Percentiles rank a stretch among this genome's conserved stretches.
Evolutionary conservation across 2,797 vertebrate genomes (phyloP).

Genomic region (Arctocebus calabarensis): DNA sequence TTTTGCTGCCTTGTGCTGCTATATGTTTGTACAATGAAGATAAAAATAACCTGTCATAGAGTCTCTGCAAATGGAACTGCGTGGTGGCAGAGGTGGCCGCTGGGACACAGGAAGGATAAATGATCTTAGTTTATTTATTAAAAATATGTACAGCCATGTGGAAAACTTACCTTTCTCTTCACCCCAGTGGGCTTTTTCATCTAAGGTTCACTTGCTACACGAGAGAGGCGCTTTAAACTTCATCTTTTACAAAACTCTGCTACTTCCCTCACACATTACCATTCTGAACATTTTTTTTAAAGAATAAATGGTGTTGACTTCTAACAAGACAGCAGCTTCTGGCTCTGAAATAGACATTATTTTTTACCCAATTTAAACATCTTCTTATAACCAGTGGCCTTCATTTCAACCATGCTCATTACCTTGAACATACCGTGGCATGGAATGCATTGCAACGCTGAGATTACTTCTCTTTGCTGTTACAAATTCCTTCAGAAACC

Average conservation of each 20-base stretch:
- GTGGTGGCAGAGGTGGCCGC: conserved; percentile 59
- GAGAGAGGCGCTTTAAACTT: conserved; percentile 55
- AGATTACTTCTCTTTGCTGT: conserved; percentile 49
- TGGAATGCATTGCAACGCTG: not conserved
- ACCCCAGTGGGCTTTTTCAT: conserved; percentile 62
- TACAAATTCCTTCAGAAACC: conserved; percentile 33
- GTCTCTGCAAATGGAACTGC: conserved; percentile 55
- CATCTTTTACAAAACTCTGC: conserved; percentile 66
- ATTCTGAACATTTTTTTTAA: conserved; percentile 63
- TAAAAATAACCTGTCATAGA: conserved; percentile 63
- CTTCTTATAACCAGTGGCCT: conserved; percentile 52
- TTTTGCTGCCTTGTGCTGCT: not conserved
- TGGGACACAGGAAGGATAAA: conserved; percentile 67
- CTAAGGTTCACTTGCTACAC: conserved; percentile 57
- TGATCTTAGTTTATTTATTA: conserved; percentile 72
- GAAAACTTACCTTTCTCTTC: conserved; percentile 63
- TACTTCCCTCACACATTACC: conserved; percentile 37
- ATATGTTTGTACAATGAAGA: not conserved
- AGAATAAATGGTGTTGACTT: conserved; percentile 51
- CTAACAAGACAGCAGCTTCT: conserved; percentile 67
- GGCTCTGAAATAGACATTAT: conserved; percentile 46
- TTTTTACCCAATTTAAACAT: conserved; percentile 56
- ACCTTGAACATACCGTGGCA: conserved; percentile 1
- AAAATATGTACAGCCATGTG: conserved; percentile 69
- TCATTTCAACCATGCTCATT: conserved; percentile 64